Percentiles rank a stretch among this genome's conserved stretches.
Evolutionary conservation across 2,113 vertebrate species (phyloP).

Genomic region (Oryzias celebensis): DNA sequence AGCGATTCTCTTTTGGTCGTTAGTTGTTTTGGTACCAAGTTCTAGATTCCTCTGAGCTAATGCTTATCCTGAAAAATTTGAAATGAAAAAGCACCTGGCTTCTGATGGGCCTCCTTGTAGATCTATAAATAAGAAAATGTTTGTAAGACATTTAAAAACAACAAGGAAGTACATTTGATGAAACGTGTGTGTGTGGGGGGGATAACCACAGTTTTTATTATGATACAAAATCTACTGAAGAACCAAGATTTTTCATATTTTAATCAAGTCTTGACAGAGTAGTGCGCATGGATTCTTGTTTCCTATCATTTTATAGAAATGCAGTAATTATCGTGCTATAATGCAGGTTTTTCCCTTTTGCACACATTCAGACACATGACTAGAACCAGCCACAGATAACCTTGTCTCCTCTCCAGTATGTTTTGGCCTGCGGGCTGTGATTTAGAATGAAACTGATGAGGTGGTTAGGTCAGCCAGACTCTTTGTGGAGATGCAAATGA

Average conservation of each 20-base stretch:
- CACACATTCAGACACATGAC: conserved; percentile 41
- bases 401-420: conserved; percentile 50
- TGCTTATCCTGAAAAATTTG: too few relatives aligned
- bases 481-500: conserved; percentile 66
- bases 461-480: conserved; percentile 41
- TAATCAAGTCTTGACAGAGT: conserved; percentile 9
- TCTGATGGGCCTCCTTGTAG: too few relatives aligned
- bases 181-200: too few relatives aligned
- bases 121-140: too few relatives aligned
- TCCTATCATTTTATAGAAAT: conserved; percentile 60
- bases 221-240: too few relatives aligned
- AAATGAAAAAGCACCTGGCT: too few relatives aligned
- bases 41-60: too few relatives aligned
- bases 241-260: conserved; percentile 10
- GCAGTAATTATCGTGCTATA: conserved; percentile 41
- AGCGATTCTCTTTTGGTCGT: too few relatives aligned
- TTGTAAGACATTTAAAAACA: too few relatives aligned
- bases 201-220: too few relatives aligned
- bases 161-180: too few relatives aligned
- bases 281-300: conserved; percentile 29
- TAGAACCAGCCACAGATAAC: conserved; percentile 40
- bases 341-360: conserved; percentile 42
- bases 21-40: too few relatives aligned
- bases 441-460: conserved; percentile 65
- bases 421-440: conserved; percentile 60